Evolutionary conservation across 1,140 invertebrate species (phyloP).

Genomic region (Neomicropteryx cornuta): DNA sequence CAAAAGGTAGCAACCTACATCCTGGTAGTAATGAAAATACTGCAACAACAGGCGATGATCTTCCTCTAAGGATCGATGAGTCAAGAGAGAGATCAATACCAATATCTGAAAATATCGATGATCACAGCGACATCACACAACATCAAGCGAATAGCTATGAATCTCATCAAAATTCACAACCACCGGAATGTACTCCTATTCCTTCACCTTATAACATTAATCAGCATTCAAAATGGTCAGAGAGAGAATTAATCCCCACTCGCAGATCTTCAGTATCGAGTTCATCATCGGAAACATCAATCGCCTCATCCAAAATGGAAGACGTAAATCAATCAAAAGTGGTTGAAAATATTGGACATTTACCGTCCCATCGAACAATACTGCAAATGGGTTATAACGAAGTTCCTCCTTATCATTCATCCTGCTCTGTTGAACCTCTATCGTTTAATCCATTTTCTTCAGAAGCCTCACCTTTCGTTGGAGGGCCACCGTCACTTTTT

Average conservation of each 20-base stretch:
- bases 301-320: constrained; percentile 35
- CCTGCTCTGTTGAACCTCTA: constrained; percentile 33
- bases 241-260: constrained; percentile 55
- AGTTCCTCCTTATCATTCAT: constrained; percentile 33
- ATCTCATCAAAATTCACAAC: constrained; percentile 35
- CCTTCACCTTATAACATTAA: constrained; percentile 54
- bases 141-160: constrained; percentile 20
- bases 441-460: constrained; percentile 38
- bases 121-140: constrained; percentile 2
- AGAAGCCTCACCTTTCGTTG: constrained; percentile 43
- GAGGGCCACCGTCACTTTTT: constrained; percentile 46
- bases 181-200: constrained; percentile 46
- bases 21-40: no score
- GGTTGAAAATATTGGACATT: constrained; percentile 22
- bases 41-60: no score
- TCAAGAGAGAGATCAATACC: no score
- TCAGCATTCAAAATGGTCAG: constrained; percentile 58
- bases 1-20: no score
- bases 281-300: constrained; percentile 48
- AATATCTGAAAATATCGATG: no score
- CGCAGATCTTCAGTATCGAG: constrained; percentile 57
- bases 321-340: constrained; percentile 24
- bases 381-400: constrained; percentile 32
- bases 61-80: no score
- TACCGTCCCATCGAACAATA: constrained; percentile 26